These are phyloP conservation scores for Scaptomyza cyrtandrae DNA, from an alignment of 2,888 invertebrate genomes.

Conservation along the genomic window DNA sequence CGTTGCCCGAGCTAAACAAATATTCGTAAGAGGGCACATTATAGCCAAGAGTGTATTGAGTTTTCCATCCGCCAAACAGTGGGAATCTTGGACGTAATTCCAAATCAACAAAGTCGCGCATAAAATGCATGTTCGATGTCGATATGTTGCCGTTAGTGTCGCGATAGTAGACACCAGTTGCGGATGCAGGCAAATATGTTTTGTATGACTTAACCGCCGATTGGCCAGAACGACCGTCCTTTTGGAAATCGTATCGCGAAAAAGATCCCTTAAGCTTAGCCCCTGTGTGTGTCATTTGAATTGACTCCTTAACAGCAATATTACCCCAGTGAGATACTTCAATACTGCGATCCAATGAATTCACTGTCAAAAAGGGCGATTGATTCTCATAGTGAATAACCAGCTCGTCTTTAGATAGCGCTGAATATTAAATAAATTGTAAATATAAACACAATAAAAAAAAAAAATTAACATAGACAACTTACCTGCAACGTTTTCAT, in stretches of 20 bases:
- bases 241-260: slow-evolving; percentile 98
- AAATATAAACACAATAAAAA: background rate
- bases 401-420: slow-evolving; percentile 87
- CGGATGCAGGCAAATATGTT: slow-evolving; percentile 93
- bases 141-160: slow-evolving; percentile 99
- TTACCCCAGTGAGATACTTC: slow-evolving; percentile 99
- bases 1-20: slow-evolving; percentile 91
- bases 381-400: slow-evolving; percentile 97
- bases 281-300: slow-evolving; percentile 96
- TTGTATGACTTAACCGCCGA: slow-evolving; percentile 96
- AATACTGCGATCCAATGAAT: slow-evolving; percentile 92
- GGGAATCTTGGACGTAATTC: slow-evolving; percentile 99
- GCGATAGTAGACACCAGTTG: slow-evolving; percentile 96
- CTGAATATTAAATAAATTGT: slow-evolving; percentile 59
- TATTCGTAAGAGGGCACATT: slow-evolving; percentile 99
- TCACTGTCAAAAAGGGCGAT: slow-evolving; percentile 97
- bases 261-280: slow-evolving; percentile 97
- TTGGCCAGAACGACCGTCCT: slow-evolving; percentile 94
- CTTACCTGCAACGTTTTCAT: slow-evolving; percentile 88
- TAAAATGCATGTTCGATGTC: slow-evolving; percentile 95
- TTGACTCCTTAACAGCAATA: slow-evolving; percentile 97
- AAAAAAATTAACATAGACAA: slow-evolving; percentile 39
- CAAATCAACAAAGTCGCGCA: slow-evolving; percentile 96
- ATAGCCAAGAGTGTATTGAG: slow-evolving; percentile 97
- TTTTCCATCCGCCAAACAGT: slow-evolving; percentile 99